These are phyloP conservation scores for Cynopterus sphinx DNA, from an alignment of 2,797 vertebrate species.

Conservation along the genomic window DNA sequence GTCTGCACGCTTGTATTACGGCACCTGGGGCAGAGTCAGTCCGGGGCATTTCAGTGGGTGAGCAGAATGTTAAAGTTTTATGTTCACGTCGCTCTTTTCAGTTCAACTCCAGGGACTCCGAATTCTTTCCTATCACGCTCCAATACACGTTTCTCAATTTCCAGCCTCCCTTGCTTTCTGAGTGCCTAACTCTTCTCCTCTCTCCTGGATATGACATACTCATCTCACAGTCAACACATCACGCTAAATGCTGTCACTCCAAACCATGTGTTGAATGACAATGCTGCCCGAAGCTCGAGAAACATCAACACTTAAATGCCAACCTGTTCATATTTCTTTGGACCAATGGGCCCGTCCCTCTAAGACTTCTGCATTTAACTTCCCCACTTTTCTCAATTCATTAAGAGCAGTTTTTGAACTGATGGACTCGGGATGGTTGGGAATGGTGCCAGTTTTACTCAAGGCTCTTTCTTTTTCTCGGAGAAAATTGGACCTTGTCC, in stretches of 20 bases:
- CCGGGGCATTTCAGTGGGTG: neutral
- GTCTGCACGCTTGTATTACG: neutral
- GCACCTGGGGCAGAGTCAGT: neutral
- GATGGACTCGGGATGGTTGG: neutral
- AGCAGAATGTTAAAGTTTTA: neutral
- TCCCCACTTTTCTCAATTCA: neutral
- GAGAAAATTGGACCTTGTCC: neutral
- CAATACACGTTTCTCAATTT: neutral
- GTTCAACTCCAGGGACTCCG: neutral
- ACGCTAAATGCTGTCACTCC: conserved; percentile 47
- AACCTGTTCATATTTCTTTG: conserved; percentile 62
- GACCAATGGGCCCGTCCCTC: neutral
- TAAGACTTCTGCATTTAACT: neutral
- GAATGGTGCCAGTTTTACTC: neutral
- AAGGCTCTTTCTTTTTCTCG: neutral
- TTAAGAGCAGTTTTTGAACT: neutral
- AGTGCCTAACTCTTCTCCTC: neutral
- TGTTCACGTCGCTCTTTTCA: neutral
- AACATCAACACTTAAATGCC: conserved; percentile 55
- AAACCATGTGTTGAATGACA: conserved; percentile 63
- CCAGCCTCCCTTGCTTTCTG: neutral
- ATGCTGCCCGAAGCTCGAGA: conserved; percentile 40
- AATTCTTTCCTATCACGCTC: neutral
- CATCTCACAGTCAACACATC: conserved; percentile 46
- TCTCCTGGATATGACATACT: neutral